Conservation (phyloP, 2,888 invertebrate species). For the Artemia sp. region DNA sequence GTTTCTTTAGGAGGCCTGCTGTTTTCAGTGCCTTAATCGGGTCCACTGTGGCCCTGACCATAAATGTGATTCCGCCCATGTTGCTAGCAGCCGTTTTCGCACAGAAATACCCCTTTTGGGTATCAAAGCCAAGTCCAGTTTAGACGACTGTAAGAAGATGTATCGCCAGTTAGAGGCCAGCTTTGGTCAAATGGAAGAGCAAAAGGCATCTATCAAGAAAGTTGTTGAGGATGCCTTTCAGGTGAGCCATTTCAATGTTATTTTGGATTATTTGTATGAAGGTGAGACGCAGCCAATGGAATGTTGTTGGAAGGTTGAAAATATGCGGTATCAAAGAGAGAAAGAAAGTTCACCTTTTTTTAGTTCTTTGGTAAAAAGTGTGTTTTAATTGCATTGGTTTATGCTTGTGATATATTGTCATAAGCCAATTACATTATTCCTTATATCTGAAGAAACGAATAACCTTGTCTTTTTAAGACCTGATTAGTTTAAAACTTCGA, state of each 20-base stretch:
- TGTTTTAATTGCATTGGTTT: too few relatives aligned
- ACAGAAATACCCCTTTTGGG: conserved; percentile 57
- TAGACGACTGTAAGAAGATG: conserved; percentile 55
- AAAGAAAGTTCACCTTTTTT: too few relatives aligned
- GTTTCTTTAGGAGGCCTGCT: conserved; percentile 31
- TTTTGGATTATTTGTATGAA: conserved; percentile 60
- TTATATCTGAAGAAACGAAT: too few relatives aligned
- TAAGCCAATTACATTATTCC: too few relatives aligned
- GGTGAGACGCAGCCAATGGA: conserved; percentile 53
- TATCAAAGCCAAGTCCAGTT: conserved; percentile 54
- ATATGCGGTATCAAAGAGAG: too few relatives aligned
- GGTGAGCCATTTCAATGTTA: conserved; percentile 43
- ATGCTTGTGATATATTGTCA: too few relatives aligned
- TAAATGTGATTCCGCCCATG: conserved; percentile 60
- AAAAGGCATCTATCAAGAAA: conserved; percentile 66
- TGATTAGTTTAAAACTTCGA: too few relatives aligned
- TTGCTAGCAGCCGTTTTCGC: conserved; percentile 58
- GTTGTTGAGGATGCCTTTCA: conserved; percentile 55
- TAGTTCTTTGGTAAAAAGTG: too few relatives aligned
- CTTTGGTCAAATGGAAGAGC: conserved; percentile 65
- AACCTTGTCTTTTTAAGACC: too few relatives aligned
- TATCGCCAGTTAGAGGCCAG: conserved; percentile 56
- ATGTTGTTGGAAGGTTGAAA: too few relatives aligned
- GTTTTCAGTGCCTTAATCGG: conserved; percentile 64
- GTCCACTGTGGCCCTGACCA: conserved; percentile 67